Percentiles rank a stretch among this genome's conserved stretches.
These are phyloP conservation scores for Drosophila ohnishii DNA, from an alignment of 1,140 invertebrate genomes.

Conservation along the genomic window DNA sequence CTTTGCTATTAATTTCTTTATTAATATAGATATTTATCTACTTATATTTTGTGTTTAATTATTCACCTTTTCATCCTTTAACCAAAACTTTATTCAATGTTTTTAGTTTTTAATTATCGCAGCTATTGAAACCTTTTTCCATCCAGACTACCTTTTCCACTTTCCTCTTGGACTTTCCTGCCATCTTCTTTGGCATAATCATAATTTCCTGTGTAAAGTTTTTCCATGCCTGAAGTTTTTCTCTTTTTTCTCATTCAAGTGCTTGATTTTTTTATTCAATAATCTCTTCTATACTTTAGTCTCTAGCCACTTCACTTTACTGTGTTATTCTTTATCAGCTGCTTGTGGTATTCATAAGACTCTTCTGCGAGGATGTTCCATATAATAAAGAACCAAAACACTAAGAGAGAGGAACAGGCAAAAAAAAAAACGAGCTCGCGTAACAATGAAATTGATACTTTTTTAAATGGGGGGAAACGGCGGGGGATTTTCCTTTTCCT, in stretches of 20 bases:
- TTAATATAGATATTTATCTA: too few relatives aligned
- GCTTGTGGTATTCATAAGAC: constrained; percentile 49
- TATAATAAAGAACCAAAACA: constrained; percentile 62
- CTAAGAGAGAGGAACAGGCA: constrained; percentile 15
- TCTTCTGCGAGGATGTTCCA: constrained; percentile 35
- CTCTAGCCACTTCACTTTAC: constrained; percentile 31
- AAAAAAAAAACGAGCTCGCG: constrained; percentile 71
- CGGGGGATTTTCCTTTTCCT: constrained; percentile 20
- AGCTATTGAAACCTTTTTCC: constrained; percentile 2
- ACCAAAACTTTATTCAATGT: constrained; percentile 6
- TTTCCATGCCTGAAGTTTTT: constrained; percentile 9
- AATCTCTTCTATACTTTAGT: constrained; percentile 32
- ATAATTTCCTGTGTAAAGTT: constrained; percentile 40
- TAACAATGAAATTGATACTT: constrained; percentile 82
- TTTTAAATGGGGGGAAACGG: constrained; percentile 63
- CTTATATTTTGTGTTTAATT: neutral
- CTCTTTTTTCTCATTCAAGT: constrained; percentile 23
- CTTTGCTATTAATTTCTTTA: neutral
- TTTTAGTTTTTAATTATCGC: constrained; percentile 11
- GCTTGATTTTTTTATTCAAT: constrained; percentile 42
- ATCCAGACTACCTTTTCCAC: neutral
- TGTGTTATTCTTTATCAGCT: constrained; percentile 42
- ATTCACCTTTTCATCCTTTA: neutral
- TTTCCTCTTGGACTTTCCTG: neutral
- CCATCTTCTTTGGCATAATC: constrained; percentile 20